These are phyloP conservation scores for Tenebrosternarchus preto DNA, from an alignment of 2,113 vertebrate genomes.

Conservation along the genomic window DNA sequence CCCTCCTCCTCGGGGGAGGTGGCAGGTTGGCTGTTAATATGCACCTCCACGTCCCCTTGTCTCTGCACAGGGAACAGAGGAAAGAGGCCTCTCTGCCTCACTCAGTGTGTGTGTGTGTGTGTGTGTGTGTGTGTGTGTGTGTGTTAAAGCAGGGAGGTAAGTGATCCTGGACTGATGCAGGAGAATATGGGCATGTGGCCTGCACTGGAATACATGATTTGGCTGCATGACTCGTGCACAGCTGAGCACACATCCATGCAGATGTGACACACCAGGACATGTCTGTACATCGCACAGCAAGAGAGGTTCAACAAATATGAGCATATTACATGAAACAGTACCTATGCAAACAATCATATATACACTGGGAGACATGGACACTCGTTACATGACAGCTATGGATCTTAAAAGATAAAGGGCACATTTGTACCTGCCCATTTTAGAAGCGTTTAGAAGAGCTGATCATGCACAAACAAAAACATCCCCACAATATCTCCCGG, in stretches of 20 bases:
- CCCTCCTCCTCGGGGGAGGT: slow-evolving; percentile 10
- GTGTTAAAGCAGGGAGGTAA: neutral
- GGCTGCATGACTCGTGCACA: neutral
- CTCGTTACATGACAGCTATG: slow-evolving; percentile 10
- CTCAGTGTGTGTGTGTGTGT: slow-evolving; percentile 1
- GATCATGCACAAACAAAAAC: neutral
- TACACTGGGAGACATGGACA: neutral
- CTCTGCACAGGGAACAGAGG: neutral
- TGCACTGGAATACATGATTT: neutral
- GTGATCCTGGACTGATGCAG: neutral
- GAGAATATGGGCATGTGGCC: neutral
- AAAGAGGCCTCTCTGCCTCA: slow-evolving; percentile 4
- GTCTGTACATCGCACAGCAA: neutral
- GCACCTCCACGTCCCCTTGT: slow-evolving; percentile 43
- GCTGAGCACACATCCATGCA: slow-evolving; percentile 3
- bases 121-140: too few species aligned
- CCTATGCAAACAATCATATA: neutral
- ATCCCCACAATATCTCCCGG: neutral
- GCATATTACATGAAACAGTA: neutral
- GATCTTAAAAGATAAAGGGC: neutral
- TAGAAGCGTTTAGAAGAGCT: neutral
- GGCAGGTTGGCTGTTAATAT: slow-evolving; percentile 48
- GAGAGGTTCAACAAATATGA: neutral
- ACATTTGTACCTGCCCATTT: neutral
- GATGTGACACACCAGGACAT: slow-evolving; percentile 15